Conservation (phyloP, 2,888 invertebrate species). For the Nomada goodeniana region DNA sequence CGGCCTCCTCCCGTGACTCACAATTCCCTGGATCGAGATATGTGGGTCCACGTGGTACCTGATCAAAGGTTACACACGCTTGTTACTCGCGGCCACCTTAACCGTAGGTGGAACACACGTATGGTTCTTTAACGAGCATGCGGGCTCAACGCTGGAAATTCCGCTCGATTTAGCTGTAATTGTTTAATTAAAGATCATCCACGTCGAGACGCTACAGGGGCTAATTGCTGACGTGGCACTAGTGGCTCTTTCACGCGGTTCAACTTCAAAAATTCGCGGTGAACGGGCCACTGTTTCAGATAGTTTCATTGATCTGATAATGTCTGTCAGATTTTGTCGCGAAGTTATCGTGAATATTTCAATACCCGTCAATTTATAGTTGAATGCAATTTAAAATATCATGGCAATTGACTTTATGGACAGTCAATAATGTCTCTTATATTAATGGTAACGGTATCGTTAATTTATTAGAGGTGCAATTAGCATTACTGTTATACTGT, state of each 20-base stretch:
- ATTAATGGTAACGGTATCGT: too few species aligned
- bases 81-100: conserved; percentile 47
- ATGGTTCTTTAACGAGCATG: conserved; percentile 75
- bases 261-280: conserved; percentile 26
- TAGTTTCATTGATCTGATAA: too few species aligned
- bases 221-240: conserved; percentile 58
- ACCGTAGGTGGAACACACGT: conserved; percentile 59
- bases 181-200: conserved; percentile 81
- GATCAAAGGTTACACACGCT: conserved; percentile 59
- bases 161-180: conserved; percentile 80
- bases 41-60: conserved; percentile 67
- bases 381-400: too few species aligned
- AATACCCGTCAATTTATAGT: too few species aligned
- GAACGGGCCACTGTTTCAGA: not conserved
- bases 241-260: conserved; percentile 18
- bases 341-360: too few species aligned
- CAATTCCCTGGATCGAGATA: conserved; percentile 45
- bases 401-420: too few species aligned
- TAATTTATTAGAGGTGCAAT: too few species aligned
- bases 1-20: conserved; percentile 55
- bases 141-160: conserved; percentile 77
- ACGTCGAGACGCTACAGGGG: conserved; percentile 60
- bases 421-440: too few species aligned
- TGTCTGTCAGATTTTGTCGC: too few species aligned
- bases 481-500: too few species aligned